Conservation (phyloP, 2,113 vertebrate genomes). For the Notarius quadriscutis region DNA sequence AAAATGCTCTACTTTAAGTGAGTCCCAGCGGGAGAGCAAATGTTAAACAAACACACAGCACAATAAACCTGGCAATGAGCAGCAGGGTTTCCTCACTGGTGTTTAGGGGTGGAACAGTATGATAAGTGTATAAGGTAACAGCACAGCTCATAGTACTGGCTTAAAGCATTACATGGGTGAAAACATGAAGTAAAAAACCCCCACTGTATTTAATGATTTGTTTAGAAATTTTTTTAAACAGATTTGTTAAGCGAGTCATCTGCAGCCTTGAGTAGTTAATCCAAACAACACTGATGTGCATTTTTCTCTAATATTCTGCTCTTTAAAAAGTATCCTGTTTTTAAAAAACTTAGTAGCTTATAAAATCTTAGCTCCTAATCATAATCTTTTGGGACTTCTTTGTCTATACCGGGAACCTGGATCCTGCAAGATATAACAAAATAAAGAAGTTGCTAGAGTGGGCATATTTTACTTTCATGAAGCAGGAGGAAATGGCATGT, state of each 20-base stretch:
- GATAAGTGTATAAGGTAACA: neutral
- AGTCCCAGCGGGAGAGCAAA: conserved; percentile 41
- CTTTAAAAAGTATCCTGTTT: neutral
- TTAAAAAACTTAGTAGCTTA: neutral
- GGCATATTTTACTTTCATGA: neutral
- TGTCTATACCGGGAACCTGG: neutral
- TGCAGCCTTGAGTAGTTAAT: neutral
- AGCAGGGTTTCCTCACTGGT: conserved; percentile 67
- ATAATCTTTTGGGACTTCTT: neutral
- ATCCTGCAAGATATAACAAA: neutral
- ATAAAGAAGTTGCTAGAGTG: neutral
- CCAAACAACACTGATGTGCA: neutral
- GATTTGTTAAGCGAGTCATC: neutral
- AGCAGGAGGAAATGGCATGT: neutral
- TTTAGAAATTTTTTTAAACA: neutral
- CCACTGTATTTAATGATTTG: neutral
- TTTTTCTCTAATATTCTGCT: neutral
- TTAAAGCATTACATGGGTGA: neutral
- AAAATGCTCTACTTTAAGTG: conserved; percentile 26
- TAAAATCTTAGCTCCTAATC: neutral
- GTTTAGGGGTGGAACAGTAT: neutral
- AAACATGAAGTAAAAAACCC: neutral
- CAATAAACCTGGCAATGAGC: conserved; percentile 54
- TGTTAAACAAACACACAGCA: conserved; percentile 53
- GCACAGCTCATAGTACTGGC: too few relatives aligned